A percentile compares a stretch with the other conserved stretches of the same genome.
Evolutionary conservation across 2,888 invertebrate species (phyloP).

Genomic region (Aspidapion aeneum): DNA sequence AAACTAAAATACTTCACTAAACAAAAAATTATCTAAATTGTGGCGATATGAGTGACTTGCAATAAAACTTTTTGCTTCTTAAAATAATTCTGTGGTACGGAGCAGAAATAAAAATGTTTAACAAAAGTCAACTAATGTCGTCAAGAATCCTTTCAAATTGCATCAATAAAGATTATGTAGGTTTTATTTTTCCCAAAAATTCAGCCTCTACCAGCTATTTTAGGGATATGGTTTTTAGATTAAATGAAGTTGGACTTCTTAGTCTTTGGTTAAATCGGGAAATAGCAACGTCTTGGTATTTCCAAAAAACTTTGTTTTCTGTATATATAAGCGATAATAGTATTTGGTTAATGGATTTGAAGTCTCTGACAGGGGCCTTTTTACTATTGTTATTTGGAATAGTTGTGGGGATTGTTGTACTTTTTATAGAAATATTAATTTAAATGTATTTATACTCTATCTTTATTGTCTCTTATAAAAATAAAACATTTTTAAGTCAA

Average conservation of each 20-base stretch:
- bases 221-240: background rate
- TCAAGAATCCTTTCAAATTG: background rate
- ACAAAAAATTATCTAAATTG: background rate
- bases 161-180: background rate
- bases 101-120: background rate
- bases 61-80: background rate
- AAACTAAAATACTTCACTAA: background rate
- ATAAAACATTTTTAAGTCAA: no score
- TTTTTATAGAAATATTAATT: background rate
- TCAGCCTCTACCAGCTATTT: background rate
- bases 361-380: background rate
- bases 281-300: background rate
- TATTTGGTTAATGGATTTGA: background rate
- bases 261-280: background rate
- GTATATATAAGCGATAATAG: background rate
- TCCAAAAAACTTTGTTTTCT: background rate
- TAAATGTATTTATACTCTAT: no score
- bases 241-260: background rate
- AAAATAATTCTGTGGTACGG: background rate
- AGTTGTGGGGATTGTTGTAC: background rate
- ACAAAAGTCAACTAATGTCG: background rate
- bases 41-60: background rate
- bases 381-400: background rate
- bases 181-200: background rate
- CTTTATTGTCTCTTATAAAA: no score